These are phyloP conservation scores for Trissolcus basalis DNA, from an alignment of 1,140 invertebrate species.

Conservation along the genomic window DNA sequence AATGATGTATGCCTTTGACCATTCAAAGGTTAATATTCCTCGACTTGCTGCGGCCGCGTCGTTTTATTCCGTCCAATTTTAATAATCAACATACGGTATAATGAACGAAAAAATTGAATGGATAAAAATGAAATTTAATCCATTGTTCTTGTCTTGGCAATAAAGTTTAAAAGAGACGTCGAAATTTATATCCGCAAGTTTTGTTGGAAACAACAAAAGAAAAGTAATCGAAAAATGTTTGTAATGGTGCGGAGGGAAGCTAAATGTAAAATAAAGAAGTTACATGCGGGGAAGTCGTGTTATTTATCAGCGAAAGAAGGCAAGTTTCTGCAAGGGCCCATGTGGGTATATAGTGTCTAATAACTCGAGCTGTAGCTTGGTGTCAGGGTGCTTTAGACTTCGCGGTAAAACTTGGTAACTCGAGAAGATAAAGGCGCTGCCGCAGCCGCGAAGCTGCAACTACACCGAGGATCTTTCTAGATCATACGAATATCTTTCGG, in stretches of 20 bases:
- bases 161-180: no score
- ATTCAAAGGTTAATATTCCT: slow-evolving; percentile 25
- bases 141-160: no score
- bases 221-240: slow-evolving; percentile 34
- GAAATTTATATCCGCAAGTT: background rate
- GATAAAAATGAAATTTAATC: no score
- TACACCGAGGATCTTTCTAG: slow-evolving; percentile 54
- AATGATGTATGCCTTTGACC: slow-evolving; percentile 40
- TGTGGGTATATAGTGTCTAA: slow-evolving; percentile 50
- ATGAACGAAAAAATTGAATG: no score
- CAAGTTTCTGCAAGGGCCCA: slow-evolving; percentile 34
- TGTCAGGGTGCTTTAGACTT: slow-evolving; percentile 58
- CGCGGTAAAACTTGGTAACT: slow-evolving; percentile 64
- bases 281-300: slow-evolving; percentile 24
- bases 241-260: background rate
- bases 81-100: no score
- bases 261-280: slow-evolving; percentile 28
- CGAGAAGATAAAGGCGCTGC: slow-evolving; percentile 63
- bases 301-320: slow-evolving; percentile 42
- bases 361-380: slow-evolving; percentile 48
- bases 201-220: no score
- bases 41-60: slow-evolving; percentile 11
- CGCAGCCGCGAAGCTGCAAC: slow-evolving; percentile 44
- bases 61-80: slow-evolving; percentile 4
- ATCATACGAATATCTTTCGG: slow-evolving; percentile 45